Conservation (phyloP, 92 coral and sea anemone species). For the Palythoa caribaeorum region DNA sequence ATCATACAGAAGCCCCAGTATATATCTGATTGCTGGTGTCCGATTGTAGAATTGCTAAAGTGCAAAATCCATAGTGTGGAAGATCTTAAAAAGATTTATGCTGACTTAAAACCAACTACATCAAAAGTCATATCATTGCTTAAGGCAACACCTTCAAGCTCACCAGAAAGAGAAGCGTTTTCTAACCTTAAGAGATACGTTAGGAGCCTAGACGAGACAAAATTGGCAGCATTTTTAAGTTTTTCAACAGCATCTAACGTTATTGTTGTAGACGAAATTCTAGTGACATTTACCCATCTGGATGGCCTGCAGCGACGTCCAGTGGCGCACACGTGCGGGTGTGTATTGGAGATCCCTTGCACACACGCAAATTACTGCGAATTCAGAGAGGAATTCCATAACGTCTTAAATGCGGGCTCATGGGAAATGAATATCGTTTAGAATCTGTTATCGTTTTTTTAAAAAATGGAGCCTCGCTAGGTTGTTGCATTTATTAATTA, state of each 20-base stretch:
- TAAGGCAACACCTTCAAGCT: slow-evolving; percentile 5
- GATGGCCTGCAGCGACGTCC: slow-evolving; percentile 4
- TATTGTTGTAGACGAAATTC: slow-evolving; percentile 1
- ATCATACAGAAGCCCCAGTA: slow-evolving; percentile 44
- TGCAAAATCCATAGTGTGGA: background rate
- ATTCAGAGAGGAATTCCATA: background rate
- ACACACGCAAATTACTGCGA: slow-evolving; percentile 1
- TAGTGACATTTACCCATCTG: background rate
- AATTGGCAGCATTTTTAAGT: slow-evolving; percentile 17
- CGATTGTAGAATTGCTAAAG: slow-evolving; percentile 5
- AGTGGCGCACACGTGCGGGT: background rate
- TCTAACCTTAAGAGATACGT: background rate
- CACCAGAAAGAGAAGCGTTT: slow-evolving; percentile 4
- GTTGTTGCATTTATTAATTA: slow-evolving; percentile 1
- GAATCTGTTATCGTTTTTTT: background rate
- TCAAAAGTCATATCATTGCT: slow-evolving; percentile 1
- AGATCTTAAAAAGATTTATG: background rate
- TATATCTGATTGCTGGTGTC: slow-evolving; percentile 55
- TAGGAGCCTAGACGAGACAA: slow-evolving; percentile 24
- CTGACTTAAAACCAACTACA: slow-evolving; percentile 8
- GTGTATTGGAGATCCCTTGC: background rate
- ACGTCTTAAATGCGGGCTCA: background rate
- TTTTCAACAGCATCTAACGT: slow-evolving; percentile 12
- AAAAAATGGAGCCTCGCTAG: background rate
- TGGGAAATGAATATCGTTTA: slow-evolving; percentile 22